Conservation (phyloP, 2,888 invertebrate species). For the Miltochrista miniata region DNA sequence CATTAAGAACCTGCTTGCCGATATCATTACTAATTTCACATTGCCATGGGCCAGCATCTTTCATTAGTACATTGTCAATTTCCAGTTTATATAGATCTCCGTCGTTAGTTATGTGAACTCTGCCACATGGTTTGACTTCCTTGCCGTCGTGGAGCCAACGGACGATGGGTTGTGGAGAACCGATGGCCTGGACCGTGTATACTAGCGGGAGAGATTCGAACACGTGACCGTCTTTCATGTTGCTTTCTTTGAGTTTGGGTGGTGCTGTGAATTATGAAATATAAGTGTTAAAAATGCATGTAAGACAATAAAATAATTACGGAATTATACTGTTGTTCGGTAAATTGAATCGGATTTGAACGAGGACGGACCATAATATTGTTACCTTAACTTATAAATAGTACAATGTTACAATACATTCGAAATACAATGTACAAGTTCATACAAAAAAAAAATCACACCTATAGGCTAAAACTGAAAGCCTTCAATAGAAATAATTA, state of each 20-base stretch:
- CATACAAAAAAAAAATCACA: slow-evolving; percentile 14
- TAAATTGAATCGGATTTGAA: too few species aligned
- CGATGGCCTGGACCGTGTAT: slow-evolving; percentile 90
- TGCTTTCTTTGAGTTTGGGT: slow-evolving; percentile 88
- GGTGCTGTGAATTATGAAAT: slow-evolving; percentile 74
- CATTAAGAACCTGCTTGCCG: slow-evolving; percentile 90
- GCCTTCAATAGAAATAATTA: slow-evolving; percentile 42
- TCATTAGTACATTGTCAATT: slow-evolving; percentile 86
- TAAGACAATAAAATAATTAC: neutral
- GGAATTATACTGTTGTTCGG: neutral
- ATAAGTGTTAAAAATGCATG: neutral
- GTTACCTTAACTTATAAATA: too few species aligned
- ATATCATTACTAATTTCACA: slow-evolving; percentile 92
- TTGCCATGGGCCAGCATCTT: slow-evolving; percentile 92
- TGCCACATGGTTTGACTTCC: slow-evolving; percentile 86
- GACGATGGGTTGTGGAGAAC: slow-evolving; percentile 90
- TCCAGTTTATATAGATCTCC: slow-evolving; percentile 89
- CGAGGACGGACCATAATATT: too few species aligned
- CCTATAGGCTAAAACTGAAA: slow-evolving; percentile 45
- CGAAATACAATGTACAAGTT: slow-evolving; percentile 16
- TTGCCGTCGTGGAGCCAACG: slow-evolving; percentile 92
- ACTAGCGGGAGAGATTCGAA: slow-evolving; percentile 92
- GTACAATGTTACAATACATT: neutral
- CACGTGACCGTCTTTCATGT: slow-evolving; percentile 88
- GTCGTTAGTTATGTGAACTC: slow-evolving; percentile 85